These are phyloP conservation scores for Fringilla coelebs DNA, from an alignment of 2,797 vertebrate genomes.

Conservation along the genomic window DNA sequence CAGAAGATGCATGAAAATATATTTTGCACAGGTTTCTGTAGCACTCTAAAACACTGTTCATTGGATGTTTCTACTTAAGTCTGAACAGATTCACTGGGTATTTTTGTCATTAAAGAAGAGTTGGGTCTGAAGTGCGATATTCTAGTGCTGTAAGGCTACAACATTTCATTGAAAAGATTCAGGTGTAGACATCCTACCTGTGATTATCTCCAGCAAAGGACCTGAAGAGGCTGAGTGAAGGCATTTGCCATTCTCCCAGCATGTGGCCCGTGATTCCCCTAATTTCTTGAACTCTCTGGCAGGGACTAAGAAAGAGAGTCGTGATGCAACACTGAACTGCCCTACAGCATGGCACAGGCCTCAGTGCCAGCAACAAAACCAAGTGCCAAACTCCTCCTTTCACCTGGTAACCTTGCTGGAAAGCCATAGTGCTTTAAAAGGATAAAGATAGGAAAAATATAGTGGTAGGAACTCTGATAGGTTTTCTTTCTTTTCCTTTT, in stretches of 20 bases:
- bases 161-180: not conserved
- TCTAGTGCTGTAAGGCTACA: not conserved
- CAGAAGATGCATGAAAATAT: not conserved
- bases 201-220: not conserved
- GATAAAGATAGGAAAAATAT: not conserved
- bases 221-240: not conserved
- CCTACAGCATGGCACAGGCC: not conserved
- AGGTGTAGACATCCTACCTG: not conserved
- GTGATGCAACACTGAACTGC: not conserved
- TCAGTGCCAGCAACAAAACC: not conserved
- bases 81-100: not conserved
- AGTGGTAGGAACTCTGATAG: not conserved
- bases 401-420: not conserved
- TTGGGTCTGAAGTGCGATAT: not conserved
- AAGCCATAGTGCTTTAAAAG: not conserved
- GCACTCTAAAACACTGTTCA: not conserved
- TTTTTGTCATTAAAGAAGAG: not conserved
- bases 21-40: not conserved
- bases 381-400: not conserved
- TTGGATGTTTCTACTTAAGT: not conserved
- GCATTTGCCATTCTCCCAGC: not conserved
- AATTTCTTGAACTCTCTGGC: not conserved
- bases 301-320: not conserved
- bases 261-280: not conserved
- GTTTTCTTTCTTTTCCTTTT: not conserved